Evolutionary conservation across 2,888 invertebrate genomes (phyloP).

Genomic region (Chelonus formosanus): DNA sequence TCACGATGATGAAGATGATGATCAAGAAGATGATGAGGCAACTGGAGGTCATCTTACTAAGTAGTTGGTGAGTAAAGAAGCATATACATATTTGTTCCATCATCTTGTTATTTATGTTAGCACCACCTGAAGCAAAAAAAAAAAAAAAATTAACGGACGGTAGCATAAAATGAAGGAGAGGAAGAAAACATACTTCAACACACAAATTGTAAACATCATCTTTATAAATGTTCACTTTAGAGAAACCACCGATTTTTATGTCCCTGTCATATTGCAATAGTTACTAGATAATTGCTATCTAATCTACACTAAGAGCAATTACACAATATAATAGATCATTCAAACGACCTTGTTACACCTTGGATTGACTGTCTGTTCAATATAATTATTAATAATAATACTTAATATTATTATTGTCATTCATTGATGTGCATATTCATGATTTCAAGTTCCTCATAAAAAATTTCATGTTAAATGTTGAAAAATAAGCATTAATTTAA

Average conservation of each 20-base stretch:
- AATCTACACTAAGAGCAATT: not conserved
- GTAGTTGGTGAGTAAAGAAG: conserved; percentile 6
- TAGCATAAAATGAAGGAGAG: conserved; percentile 24
- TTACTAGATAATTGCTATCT: not conserved
- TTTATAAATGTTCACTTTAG: conserved; percentile 1
- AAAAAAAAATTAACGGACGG: conserved; percentile 24
- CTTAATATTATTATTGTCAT: not conserved
- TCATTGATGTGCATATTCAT: not conserved
- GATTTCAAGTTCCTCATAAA: too few relatives aligned
- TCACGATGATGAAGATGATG: conserved; percentile 15
- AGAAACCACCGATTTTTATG: not conserved
- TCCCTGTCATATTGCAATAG: conserved; percentile 5
- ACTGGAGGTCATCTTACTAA: conserved; percentile 1
- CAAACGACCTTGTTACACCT: conserved; percentile 33
- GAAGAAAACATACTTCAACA: conserved; percentile 15
- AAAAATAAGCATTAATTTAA: too few relatives aligned
- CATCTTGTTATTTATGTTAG: conserved; percentile 11
- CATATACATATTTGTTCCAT: conserved; percentile 4
- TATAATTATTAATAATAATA: not conserved
- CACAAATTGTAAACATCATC: conserved; percentile 1
- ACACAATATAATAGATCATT: conserved; percentile 3
- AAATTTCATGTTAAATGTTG: too few relatives aligned
- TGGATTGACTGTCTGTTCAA: conserved; percentile 15
- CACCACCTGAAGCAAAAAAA: conserved; percentile 5
- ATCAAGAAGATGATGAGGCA: conserved; percentile 1